phyloP scores from a whole-genome alignment of 2,888 invertebrate species.

The Unio delphinus region DNA sequence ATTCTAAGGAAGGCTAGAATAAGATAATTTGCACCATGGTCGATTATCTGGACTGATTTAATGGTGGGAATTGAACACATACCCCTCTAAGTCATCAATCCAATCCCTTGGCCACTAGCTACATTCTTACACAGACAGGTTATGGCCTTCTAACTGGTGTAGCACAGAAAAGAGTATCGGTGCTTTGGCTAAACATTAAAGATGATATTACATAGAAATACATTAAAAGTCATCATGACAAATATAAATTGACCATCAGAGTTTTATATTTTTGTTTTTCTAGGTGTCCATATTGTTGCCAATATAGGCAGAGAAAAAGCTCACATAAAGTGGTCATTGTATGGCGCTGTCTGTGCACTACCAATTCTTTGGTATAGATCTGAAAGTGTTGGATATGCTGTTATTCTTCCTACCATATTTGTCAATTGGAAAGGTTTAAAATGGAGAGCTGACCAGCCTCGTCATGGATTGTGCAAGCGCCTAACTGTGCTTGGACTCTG shows the following conservation, averaged over 20 bases:
- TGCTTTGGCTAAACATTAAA: too few species aligned
- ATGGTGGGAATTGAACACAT: too few species aligned
- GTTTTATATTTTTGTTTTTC: conserved; percentile 32
- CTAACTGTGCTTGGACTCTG: conserved; percentile 77
- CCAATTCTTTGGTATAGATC: conserved; percentile 14
- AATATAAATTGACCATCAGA: background rate
- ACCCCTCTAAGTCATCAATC: too few species aligned
- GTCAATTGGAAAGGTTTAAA: conserved; percentile 82
- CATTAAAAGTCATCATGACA: background rate
- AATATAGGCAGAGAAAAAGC: conserved; percentile 90
- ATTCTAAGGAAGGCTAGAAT: too few species aligned
- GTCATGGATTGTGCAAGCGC: conserved; percentile 70
- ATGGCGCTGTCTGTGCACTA: conserved; percentile 74
- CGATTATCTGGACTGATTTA: too few species aligned
- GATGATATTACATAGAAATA: too few species aligned
- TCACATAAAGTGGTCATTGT: conserved; percentile 79
- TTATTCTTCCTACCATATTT: conserved; percentile 48
- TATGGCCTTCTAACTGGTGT: too few species aligned
- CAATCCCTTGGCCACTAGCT: too few species aligned
- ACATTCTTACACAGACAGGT: too few species aligned
- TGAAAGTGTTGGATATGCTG: conserved; percentile 32
- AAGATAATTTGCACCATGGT: too few species aligned
- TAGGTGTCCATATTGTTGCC: conserved; percentile 92
- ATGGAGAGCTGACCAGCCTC: conserved; percentile 74
- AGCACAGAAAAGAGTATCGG: too few species aligned